These are phyloP conservation scores for Dolomedes plantarius DNA, from an alignment of 2,888 invertebrate species.

Conservation along the genomic window DNA sequence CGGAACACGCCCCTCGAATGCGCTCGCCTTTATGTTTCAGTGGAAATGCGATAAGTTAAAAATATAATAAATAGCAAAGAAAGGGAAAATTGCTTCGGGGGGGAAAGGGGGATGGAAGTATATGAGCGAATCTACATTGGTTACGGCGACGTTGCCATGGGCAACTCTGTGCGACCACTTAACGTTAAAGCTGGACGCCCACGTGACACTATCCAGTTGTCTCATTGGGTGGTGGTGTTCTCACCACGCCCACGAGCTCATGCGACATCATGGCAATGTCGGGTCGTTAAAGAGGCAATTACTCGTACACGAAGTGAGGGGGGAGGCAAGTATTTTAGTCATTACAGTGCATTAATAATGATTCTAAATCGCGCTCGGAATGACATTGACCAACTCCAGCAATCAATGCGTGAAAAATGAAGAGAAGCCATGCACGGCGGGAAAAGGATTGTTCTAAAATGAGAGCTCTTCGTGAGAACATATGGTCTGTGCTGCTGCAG, in stretches of 20 bases:
- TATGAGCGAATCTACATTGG: conserved; percentile 49
- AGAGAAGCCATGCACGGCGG: background rate
- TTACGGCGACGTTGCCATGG: conserved; percentile 68
- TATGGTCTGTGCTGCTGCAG: background rate
- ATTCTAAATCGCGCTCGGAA: conserved; percentile 40
- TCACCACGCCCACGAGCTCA: conserved; percentile 41
- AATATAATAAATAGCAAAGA: conserved; percentile 24
- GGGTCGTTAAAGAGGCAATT: conserved; percentile 67
- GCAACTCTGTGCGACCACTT: conserved; percentile 70
- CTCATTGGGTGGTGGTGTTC: conserved; percentile 34
- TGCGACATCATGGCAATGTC: conserved; percentile 55
- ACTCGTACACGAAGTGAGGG: conserved; percentile 30
- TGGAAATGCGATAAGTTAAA: conserved; percentile 28
- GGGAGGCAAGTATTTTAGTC: conserved; percentile 37
- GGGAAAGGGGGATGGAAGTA: conserved; percentile 18
- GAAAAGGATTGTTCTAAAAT: background rate
- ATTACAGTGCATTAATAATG: conserved; percentile 67
- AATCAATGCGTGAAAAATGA: conserved; percentile 15
- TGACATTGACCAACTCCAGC: conserved; percentile 45
- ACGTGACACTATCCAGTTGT: conserved; percentile 45
- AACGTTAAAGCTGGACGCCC: conserved; percentile 49
- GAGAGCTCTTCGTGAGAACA: background rate
- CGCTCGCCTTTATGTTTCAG: conserved; percentile 31
- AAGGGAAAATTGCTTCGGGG: background rate
- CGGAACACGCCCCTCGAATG: conserved; percentile 37